A percentile compares a stretch with the other conserved stretches of the same genome.
These are phyloP conservation scores for Conistra vaccinii DNA, from an alignment of 2,888 invertebrate genomes.

Conservation along the genomic window DNA sequence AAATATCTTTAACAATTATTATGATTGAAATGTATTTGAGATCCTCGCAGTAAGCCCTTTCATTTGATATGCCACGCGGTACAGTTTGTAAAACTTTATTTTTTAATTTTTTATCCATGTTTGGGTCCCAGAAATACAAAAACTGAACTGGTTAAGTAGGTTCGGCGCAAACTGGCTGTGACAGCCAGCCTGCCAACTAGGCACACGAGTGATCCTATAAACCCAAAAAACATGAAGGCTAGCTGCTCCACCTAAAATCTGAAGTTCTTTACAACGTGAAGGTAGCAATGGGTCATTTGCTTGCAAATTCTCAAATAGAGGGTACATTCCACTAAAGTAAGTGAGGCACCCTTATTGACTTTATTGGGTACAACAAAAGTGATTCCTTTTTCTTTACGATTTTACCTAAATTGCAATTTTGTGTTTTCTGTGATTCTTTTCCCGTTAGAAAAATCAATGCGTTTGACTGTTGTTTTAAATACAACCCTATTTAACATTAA, in stretches of 20 bases:
- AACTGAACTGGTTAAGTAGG: too few species aligned
- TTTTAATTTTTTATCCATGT: too few species aligned
- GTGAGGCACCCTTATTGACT: conserved; percentile 8
- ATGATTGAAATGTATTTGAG: too few species aligned
- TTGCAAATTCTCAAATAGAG: conserved; percentile 37
- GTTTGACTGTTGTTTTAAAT: not conserved
- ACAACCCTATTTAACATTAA: not conserved
- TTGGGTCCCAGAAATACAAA: too few species aligned
- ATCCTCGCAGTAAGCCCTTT: too few species aligned
- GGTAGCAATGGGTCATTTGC: conserved; percentile 14
- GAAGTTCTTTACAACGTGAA: conserved; percentile 2
- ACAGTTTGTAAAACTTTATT: too few species aligned
- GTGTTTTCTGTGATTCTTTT: not conserved
- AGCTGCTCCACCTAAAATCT: not conserved
- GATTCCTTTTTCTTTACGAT: not conserved
- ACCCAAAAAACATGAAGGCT: not conserved
- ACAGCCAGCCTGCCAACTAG: too few species aligned
- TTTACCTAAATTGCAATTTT: not conserved
- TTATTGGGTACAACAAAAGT: conserved; percentile 4
- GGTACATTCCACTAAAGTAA: not conserved
- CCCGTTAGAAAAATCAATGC: not conserved
- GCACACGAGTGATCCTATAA: too few species aligned
- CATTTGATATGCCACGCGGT: too few species aligned
- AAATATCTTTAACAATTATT: too few species aligned
- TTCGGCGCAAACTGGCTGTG: too few species aligned